Evolutionary conservation across 2,797 vertebrate species (phyloP).

Genomic region (Fringilla coelebs): DNA sequence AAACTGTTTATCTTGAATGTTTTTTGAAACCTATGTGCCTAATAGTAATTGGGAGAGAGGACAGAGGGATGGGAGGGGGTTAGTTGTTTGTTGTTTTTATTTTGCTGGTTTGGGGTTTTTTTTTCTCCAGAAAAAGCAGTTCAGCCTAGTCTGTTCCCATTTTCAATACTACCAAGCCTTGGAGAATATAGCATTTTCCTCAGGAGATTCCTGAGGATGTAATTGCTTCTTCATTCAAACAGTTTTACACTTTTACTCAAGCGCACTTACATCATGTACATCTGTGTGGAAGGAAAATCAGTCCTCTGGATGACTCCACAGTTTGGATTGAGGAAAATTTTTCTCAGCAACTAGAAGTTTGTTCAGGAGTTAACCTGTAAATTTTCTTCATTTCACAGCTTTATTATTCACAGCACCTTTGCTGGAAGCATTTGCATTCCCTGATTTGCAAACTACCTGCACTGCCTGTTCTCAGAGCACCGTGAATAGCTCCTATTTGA

Average conservation of each 20-base stretch:
- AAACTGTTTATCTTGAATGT: background rate
- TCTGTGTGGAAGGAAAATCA: background rate
- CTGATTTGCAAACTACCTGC: background rate
- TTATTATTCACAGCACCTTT: background rate
- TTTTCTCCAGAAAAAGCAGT: background rate
- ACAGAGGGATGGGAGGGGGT: accelerated
- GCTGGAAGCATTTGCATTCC: background rate
- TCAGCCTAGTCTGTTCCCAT: background rate
- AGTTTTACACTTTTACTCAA: background rate
- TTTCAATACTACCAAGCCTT: background rate
- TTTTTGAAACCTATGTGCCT: background rate
- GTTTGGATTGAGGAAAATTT: background rate
- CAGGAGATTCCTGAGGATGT: background rate
- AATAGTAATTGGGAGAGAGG: background rate
- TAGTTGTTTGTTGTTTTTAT: background rate
- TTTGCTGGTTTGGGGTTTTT: accelerated
- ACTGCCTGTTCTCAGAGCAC: background rate
- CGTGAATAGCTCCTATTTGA: background rate
- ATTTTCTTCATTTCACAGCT: background rate
- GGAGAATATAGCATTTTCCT: background rate
- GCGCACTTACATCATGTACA: background rate
- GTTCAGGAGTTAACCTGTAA: background rate
- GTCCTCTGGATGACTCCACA: background rate
- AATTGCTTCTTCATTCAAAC: background rate
- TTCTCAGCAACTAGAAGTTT: background rate